Percentiles rank a stretch among this genome's conserved stretches.
These are phyloP conservation scores for Bradynema listronoti DNA, from an alignment of 1,140 invertebrate genomes.

Conservation along the genomic window DNA sequence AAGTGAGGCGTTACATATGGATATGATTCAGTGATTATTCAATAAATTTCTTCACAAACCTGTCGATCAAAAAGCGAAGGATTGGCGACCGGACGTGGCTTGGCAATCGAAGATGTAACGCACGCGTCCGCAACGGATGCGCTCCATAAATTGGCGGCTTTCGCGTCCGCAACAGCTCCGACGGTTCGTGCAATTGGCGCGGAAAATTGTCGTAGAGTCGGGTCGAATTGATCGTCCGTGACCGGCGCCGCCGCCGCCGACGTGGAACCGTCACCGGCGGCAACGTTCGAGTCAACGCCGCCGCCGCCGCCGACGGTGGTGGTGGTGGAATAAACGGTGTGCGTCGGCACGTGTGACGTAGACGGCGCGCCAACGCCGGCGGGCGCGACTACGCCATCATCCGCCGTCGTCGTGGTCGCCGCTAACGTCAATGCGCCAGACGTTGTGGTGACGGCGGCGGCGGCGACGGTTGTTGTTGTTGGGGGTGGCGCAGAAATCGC, in stretches of 20 bases:
- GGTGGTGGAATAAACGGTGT: not conserved
- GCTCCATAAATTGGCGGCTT: no score
- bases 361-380: not conserved
- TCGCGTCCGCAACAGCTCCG: no score
- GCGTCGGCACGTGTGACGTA: not conserved
- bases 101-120: conserved; percentile 19
- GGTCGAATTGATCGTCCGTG: not conserved
- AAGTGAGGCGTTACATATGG: no score
- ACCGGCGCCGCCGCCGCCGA: no score
- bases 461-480: not conserved
- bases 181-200: no score
- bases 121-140: not conserved
- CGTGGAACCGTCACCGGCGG: not conserved
- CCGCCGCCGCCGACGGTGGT: not conserved
- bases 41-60: no score
- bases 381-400: not conserved
- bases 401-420: not conserved
- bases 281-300: not conserved
- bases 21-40: no score
- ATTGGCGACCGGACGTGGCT: conserved; percentile 44
- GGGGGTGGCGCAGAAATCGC: conserved; percentile 27
- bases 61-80: conserved; percentile 44
- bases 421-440: not conserved
- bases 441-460: not conserved
- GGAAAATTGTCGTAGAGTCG: not conserved